Base-by-base conservation (phyloP, 2,797 vertebrate genomes). In the Bradypodion ventrale region DNA sequence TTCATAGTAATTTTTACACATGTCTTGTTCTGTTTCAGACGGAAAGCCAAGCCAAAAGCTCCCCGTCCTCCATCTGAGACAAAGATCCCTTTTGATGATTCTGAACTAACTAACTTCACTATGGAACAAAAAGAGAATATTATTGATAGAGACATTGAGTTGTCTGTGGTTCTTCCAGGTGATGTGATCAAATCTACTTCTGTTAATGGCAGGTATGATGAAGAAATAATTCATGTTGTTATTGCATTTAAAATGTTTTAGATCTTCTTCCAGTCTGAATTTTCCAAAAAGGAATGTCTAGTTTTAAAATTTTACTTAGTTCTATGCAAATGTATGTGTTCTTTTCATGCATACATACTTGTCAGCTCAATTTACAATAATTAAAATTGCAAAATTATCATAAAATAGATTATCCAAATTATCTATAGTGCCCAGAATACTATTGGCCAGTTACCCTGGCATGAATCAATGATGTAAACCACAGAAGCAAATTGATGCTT, bases 41-140 rank as follows among this genome's bases (percentile, higher is more conserved):
- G 96, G 95, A 99, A 98, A 85, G 94, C 95, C 87, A 98, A 98
- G 96, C 97, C 96, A 90, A 98, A 98, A 96, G 98, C 98, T 42
- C 98, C 98, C 0, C 96, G 96, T 91, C 98, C 98, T 80, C 98
- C 98, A 44, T 86, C 87, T 59, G 96, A 95, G 86, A 90, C 94
- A 85, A 97, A 96, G 90, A 89, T 88, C 25, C 27, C 90, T 5
- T 94, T 96, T 86, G 96, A 96, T 94, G 95, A 94, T 74, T 93
- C 94, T 81, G 96, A 94, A 81, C 89, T 94, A 82, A 89, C 92
- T 87, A 89, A 90, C 83, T 91, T 95, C 83, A 93, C 90, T 86
- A 98, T 98, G 97, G 98, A 99, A 80, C 97, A 97, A 92, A 98
- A 98, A 85, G 98, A 98, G 90, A 97, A 96, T 88, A 91, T 95